Evolutionary conservation across 1,140 invertebrate species (phyloP).

Genomic region (Wasmannia auropunctata): DNA sequence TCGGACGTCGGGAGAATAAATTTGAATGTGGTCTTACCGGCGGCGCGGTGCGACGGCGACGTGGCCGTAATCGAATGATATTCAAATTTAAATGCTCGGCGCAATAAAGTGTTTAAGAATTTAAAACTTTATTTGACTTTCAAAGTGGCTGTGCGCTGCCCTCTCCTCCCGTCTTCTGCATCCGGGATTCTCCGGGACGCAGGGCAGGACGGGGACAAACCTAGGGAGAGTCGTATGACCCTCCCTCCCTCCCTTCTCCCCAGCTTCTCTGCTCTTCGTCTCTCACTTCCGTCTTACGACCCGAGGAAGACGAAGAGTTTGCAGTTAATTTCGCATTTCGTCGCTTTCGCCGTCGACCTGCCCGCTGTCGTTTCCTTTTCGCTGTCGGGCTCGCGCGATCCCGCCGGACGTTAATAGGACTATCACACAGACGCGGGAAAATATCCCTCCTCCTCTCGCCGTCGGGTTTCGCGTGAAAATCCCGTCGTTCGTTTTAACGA

Average conservation of each 20-base stretch:
- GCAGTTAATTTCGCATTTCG: conserved; percentile 74
- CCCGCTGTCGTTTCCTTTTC: conserved; percentile 44
- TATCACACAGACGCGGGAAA: conserved; percentile 32
- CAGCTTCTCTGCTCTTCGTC: too few species aligned
- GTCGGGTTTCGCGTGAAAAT: not conserved
- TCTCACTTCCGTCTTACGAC: conserved; percentile 50
- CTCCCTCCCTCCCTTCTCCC: too few species aligned
- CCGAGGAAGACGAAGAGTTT: conserved; percentile 55
- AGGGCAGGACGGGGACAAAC: not conserved
- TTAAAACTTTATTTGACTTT: conserved; percentile 81
- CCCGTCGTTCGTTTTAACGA: conserved; percentile 19
- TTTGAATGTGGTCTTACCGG: conserved; percentile 66
- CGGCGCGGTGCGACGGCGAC: conserved; percentile 42
- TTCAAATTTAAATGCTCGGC: conserved; percentile 80
- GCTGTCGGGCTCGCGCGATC: not conserved
- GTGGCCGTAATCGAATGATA: conserved; percentile 81
- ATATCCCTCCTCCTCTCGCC: conserved; percentile 10
- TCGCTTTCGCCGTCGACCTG: conserved; percentile 59
- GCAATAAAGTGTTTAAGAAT: conserved; percentile 81
- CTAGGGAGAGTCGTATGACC: conserved; percentile 13
- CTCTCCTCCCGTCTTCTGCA: not conserved
- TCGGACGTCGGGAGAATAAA: conserved; percentile 68
- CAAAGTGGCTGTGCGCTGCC: conserved; percentile 72
- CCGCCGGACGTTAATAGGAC: conserved; percentile 56
- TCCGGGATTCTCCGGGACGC: not conserved